A percentile compares a stretch with the other conserved stretches of the same genome.
Evolutionary conservation across 2,113 vertebrate genomes (phyloP).

Genomic region (Ageneiosus marmoratus): DNA sequence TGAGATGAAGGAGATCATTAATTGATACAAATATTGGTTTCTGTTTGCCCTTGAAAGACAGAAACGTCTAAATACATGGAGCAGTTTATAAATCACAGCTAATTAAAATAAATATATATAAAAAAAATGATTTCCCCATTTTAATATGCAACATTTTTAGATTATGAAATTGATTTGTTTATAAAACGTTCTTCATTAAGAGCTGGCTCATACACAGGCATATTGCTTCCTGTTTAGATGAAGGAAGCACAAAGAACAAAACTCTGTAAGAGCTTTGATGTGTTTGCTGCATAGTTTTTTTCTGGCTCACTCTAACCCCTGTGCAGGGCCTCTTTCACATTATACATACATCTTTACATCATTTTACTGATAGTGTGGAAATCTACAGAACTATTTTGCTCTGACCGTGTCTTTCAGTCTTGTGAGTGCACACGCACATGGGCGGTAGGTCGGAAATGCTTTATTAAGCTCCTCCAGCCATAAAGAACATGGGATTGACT

Average conservation of each 20-base stretch:
- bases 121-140: not conserved
- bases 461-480: conserved; percentile 77
- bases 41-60: conserved; percentile 67
- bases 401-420: conserved; percentile 57
- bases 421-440: conserved; percentile 52
- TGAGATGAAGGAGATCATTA: conserved; percentile 71
- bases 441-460: conserved; percentile 75
- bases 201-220: not conserved
- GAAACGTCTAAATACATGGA: conserved; percentile 45
- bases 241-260: conserved; percentile 17
- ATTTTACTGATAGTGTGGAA: conserved; percentile 68
- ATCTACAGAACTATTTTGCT: conserved; percentile 55
- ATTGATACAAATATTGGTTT: conserved; percentile 75
- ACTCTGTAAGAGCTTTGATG: conserved; percentile 25
- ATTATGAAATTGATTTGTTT: not conserved
- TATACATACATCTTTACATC: not conserved
- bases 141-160: not conserved
- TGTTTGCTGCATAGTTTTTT: not conserved
- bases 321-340: conserved; percentile 6
- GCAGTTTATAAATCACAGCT: conserved; percentile 21
- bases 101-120: conserved; percentile 25
- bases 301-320: no score
- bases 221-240: conserved; percentile 28
- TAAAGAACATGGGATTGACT: conserved; percentile 72
- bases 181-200: not conserved